Base-by-base conservation (phyloP, 2,113 vertebrate species). In the Halcyon senegalensis region DNA sequence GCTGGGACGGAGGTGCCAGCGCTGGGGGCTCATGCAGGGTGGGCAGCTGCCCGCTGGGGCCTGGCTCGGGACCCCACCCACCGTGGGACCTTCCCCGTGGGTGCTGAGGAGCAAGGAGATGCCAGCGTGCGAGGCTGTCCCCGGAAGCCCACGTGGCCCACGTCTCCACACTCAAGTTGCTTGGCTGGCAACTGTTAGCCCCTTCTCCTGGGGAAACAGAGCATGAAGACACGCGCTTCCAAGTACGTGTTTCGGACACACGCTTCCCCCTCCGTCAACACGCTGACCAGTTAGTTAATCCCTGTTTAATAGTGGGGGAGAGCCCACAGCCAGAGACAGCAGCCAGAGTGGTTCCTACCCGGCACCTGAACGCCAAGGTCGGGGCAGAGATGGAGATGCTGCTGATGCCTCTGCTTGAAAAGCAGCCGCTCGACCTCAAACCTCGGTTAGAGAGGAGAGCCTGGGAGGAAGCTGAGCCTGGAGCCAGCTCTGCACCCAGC, bases 81-180 rank as follows among this genome's bases (percentile, higher is more conserved):
- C 3, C 1, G 0, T 2, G 74, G 37, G 27, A 60, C 44, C 59
- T 4, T 37, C 43, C 56, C 79, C 0, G 0, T 1, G 25, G 16
- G 37, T n/a, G 39, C 30, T 12, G 56, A 39, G 68, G 39, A 43
- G n/a, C 24, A 5, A 24, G 84, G 73, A 48, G 77, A 8, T 51
- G 85, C 35, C 83, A 28, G 3, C 0, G 1, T 0, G 48, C 48
- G 16, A 3, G 1, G 66, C 39, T 18, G 25, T 13, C 46, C 28
- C 83, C 18, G 58, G 31, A 35, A 59, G 69, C 44, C n/a, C 4
- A 1, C 4, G 3, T 27, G 16, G 62, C 39, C 56, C 43, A 1
- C 1, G 10, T 5, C 35, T 41, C 69, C 53, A 30, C 35, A 3
- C 14, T 41, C 46, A 4, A 53, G 46, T 1, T 11, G 67, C 63